Evolutionary conservation across 2,888 invertebrate genomes (phyloP).

Genomic region (Ceriagrion tenellum): DNA sequence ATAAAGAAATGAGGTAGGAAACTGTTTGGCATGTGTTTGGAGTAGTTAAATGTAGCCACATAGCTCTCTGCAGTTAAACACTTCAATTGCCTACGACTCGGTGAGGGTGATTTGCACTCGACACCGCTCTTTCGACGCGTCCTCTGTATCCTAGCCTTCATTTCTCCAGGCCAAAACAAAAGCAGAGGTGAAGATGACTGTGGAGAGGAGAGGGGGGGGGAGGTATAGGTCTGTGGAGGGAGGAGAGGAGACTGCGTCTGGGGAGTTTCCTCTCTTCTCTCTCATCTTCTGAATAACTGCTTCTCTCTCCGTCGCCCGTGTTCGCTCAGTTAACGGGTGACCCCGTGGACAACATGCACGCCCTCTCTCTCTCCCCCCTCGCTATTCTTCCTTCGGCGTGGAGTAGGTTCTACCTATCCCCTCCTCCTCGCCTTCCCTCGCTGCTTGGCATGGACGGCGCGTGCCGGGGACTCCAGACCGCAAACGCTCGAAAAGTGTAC

Average conservation of each 20-base stretch:
- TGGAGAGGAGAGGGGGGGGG: neutral
- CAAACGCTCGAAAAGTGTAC: neutral
- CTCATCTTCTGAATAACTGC: slow-evolving; percentile 48
- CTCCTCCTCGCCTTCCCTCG: neutral
- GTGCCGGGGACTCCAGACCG: neutral
- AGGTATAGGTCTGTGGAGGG: neutral
- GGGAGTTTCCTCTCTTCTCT: neutral
- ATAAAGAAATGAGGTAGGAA: neutral
- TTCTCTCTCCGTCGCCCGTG: neutral
- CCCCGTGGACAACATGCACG: slow-evolving; percentile 24
- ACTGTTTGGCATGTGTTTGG: too few species aligned
- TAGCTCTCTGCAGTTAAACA: too few species aligned
- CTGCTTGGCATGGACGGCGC: neutral
- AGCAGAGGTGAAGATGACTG: neutral
- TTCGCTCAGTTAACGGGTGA: slow-evolving; percentile 48
- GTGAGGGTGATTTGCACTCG: neutral
- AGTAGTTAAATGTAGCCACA: too few species aligned
- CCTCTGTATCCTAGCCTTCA: neutral
- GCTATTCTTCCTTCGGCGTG: neutral
- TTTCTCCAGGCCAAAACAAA: neutral
- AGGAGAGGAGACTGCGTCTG: neutral
- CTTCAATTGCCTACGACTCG: too few species aligned
- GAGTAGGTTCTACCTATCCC: too few species aligned
- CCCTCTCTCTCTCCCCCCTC: neutral
- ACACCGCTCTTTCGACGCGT: neutral